Conservation (phyloP, 2,888 invertebrate genomes). For the Celastrina argiolus region DNA sequence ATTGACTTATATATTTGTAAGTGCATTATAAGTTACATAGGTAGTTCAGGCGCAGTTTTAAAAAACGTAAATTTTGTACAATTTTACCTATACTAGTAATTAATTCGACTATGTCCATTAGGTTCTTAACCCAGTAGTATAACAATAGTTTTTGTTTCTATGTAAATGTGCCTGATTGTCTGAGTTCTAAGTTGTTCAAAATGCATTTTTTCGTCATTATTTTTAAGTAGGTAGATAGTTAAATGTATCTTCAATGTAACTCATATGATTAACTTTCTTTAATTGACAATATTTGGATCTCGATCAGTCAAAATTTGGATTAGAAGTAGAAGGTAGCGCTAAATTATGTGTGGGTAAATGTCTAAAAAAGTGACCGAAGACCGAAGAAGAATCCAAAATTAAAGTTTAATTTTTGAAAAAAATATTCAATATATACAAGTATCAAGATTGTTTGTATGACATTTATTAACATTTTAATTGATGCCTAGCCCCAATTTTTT, state of each 20-base stretch:
- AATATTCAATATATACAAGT: not conserved
- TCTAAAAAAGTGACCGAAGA: not conserved
- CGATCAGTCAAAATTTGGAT: constrained; percentile 46
- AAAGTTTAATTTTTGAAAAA: not conserved
- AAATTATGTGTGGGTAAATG: constrained; percentile 42
- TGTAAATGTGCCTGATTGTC: not conserved
- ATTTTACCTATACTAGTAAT: not conserved
- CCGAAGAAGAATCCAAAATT: not conserved
- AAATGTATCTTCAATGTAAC: constrained; percentile 50
- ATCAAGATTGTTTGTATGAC: not conserved
- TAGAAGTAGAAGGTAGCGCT: constrained; percentile 65
- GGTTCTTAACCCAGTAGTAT: constrained; percentile 3
- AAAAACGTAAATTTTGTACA: not conserved
- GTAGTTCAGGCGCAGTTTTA: not conserved
- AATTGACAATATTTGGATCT: constrained; percentile 58
- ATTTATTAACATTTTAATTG: constrained; percentile 34
- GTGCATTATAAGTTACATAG: not conserved
- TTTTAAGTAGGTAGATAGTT: constrained; percentile 58
- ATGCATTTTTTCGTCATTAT: constrained; percentile 56
- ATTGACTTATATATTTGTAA: constrained; percentile 10
- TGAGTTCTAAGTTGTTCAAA: constrained; percentile 38
- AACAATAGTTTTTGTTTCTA: not conserved
- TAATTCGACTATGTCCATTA: not conserved
- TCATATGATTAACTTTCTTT: constrained; percentile 48
- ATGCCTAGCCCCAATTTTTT: constrained; percentile 53